These are phyloP conservation scores for Myiagra hebetior DNA, from an alignment of 2,113 vertebrate species.

Conservation along the genomic window DNA sequence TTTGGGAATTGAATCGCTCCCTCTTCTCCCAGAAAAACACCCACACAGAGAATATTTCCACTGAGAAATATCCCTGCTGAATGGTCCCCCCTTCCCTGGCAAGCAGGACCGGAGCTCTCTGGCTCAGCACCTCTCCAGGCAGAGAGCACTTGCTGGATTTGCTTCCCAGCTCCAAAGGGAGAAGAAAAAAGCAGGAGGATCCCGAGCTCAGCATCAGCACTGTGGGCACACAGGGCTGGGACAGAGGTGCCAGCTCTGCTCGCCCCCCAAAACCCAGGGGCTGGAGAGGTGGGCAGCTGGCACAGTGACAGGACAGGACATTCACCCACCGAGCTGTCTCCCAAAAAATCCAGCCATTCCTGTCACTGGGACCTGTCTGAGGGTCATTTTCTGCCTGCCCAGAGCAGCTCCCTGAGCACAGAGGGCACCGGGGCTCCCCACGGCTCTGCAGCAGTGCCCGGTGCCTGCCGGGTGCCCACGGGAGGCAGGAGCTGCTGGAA, in stretches of 20 bases:
- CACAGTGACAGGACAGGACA: not conserved
- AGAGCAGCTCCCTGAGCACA: not conserved
- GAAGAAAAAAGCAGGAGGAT: not conserved
- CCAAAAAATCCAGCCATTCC: not conserved
- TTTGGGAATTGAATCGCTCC: not conserved
- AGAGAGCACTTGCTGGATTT: not conserved
- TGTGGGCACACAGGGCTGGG: fast-evolving
- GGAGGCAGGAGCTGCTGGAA: not conserved
- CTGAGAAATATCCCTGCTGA: not conserved
- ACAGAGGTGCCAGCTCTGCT: not conserved
- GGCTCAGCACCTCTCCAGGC: not conserved
- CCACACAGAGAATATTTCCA: not conserved
- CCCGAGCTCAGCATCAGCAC: not conserved
- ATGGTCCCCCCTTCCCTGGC: not conserved
- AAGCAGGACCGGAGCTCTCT: not conserved
- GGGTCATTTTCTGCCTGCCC: not conserved
- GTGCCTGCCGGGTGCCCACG: not conserved
- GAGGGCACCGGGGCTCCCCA: not conserved
- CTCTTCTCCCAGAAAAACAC: not conserved
- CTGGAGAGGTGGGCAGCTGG: not conserved
- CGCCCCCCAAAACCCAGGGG: not conserved
- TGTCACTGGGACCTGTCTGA: not conserved
- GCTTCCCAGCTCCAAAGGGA: not conserved
- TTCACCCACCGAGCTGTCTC: not conserved
- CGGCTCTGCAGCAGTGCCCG: not conserved